phyloP scores from a whole-genome alignment of 23 tunicate genomes.

The Ascidia mentula region DNA sequence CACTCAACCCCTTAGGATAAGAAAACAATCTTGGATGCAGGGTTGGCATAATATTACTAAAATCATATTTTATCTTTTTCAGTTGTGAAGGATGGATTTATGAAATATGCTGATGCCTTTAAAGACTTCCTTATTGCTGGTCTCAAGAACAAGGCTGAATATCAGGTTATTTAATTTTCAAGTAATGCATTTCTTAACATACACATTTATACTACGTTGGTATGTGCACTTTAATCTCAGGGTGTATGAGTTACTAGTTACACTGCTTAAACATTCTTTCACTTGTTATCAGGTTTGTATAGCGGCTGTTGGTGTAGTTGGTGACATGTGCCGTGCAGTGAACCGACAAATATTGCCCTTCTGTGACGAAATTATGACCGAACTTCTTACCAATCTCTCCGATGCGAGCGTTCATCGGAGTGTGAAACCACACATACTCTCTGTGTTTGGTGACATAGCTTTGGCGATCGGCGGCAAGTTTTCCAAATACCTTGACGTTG shows the following conservation, averaged over 20 bases:
- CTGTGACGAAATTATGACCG: conserved; percentile 89
- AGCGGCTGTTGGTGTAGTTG: conserved; percentile 98
- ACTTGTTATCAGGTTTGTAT: conserved; percentile 99
- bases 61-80: neutral
- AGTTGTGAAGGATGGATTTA: conserved; percentile 81
- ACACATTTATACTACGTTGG: too few relatives aligned
- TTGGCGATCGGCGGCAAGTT: conserved; percentile 88
- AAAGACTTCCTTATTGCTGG: conserved; percentile 71
- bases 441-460: conserved; percentile 93
- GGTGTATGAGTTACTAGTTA: too few relatives aligned
- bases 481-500: conserved; percentile 69
- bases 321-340: conserved; percentile 92
- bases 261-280: too few relatives aligned
- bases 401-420: conserved; percentile 81
- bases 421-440: conserved; percentile 96
- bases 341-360: conserved; percentile 50
- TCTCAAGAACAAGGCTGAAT: conserved; percentile 79
- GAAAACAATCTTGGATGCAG: too few relatives aligned
- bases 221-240: too few relatives aligned
- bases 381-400: conserved; percentile 59
- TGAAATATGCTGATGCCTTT: conserved; percentile 75
- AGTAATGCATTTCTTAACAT: too few relatives aligned
- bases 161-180: conserved; percentile 74
- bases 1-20: too few relatives aligned
- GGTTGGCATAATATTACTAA: too few relatives aligned